These are phyloP conservation scores for Lithosia quadra DNA, from an alignment of 2,888 invertebrate species.

Conservation along the genomic window DNA sequence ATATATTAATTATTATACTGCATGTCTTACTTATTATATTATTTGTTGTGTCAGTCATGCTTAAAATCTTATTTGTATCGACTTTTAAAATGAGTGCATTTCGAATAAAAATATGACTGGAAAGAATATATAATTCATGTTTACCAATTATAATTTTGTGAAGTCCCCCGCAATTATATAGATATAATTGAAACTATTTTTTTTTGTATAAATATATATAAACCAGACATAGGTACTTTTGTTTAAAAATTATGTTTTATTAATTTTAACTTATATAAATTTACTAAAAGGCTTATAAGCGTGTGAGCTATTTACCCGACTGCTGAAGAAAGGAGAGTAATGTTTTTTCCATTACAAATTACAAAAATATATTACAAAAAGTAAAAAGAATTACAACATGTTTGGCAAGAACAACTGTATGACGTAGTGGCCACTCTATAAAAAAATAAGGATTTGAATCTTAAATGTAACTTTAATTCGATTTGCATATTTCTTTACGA, in stretches of 20 bases:
- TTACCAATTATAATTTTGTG: no score
- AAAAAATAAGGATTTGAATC: constrained; percentile 59
- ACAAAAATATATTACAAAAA: neutral
- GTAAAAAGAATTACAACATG: neutral
- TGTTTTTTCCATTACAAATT: neutral
- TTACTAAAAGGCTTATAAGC: neutral
- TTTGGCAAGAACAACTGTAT: constrained; percentile 57
- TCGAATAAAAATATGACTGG: neutral
- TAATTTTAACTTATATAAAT: no score
- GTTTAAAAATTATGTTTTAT: neutral
- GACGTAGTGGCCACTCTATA: constrained; percentile 78
- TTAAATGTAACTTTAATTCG: constrained; percentile 57
- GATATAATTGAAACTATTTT: no score
- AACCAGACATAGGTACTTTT: neutral
- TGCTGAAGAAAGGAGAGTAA: neutral
- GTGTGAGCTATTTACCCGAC: no score
- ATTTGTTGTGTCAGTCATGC: no score
- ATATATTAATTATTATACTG: no score
- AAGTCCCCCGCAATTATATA: neutral
- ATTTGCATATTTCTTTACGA: constrained; percentile 65
- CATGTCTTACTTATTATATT: no score
- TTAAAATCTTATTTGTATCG: no score
- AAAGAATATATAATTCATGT: no score
- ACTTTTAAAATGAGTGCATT: no score
- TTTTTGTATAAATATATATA: no score